These are phyloP conservation scores for Aethina tumida DNA, from an alignment of 1,140 invertebrate species.

Conservation along the genomic window DNA sequence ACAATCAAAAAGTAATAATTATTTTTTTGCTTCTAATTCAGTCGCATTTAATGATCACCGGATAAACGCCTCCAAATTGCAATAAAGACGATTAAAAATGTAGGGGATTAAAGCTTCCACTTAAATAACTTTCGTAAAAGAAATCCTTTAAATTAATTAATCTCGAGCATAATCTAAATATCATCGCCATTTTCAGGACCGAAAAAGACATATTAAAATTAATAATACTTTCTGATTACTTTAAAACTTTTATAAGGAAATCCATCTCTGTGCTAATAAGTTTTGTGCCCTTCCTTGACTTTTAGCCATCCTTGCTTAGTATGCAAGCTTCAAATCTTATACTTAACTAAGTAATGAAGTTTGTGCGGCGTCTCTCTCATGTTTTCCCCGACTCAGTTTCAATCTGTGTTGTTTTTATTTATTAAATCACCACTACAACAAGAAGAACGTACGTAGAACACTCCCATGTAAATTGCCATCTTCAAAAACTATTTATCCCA, in stretches of 20 bases:
- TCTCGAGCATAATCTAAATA: conserved; percentile 9
- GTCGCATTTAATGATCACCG: too few relatives aligned
- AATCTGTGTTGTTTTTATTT: too few relatives aligned
- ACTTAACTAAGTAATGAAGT: conserved; percentile 3
- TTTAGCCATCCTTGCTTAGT: conserved; percentile 2
- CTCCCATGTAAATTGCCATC: too few relatives aligned
- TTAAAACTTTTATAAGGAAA: conserved; percentile 16
- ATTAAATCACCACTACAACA: too few relatives aligned
- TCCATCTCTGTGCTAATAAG: neutral
- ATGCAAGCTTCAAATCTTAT: conserved; percentile 4
- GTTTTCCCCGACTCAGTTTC: neutral
- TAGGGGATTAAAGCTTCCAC: too few relatives aligned
- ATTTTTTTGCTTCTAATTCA: too few relatives aligned
- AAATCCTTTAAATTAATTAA: conserved; percentile 12
- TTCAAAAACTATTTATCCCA: too few relatives aligned
- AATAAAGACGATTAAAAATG: too few relatives aligned
- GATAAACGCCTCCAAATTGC: too few relatives aligned
- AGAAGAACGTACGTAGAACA: too few relatives aligned
- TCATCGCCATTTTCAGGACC: conserved; percentile 11
- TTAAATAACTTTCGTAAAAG: neutral
- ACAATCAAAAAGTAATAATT: too few relatives aligned
- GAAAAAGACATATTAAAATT: conserved; percentile 17
- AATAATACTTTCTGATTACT: conserved; percentile 23
- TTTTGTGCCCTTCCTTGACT: conserved; percentile 1
- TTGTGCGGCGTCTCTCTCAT: conserved; percentile 1